Evolutionary conservation across 2,888 invertebrate species (phyloP), one percentile per base, ranked within the genome.

Genomic region (Hofmannophila pseudospretella): DNA sequence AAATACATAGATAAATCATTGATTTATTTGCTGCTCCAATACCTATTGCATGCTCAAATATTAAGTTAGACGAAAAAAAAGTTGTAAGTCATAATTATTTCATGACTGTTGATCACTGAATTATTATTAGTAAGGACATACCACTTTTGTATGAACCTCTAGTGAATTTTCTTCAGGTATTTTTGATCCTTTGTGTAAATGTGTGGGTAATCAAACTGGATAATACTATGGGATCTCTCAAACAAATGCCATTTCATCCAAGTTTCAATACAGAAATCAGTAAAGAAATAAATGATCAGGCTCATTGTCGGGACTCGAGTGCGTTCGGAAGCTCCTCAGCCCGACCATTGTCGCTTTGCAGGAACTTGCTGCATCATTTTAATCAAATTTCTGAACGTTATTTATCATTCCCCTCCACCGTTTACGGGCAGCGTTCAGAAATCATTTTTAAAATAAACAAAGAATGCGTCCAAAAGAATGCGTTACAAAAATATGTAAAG

Each of bases 401-500:
- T 74, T 73, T 63, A 73, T 72, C 70, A 67, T 66, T 52, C 56
- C 62, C 47, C 45, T 38, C 34, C 20, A 25, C 28, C 23, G 23
- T 23, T 33, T 36, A 19, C 35, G 8, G 28, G 14, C 23, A 23
- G 23, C 28, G 56, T 52, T 51, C 46, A 60, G 44, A 54, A 60
- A 62, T 51, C 54, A 57, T 64, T 67, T 63, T 61, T 57, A 55
- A 65, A 66, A 68, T 63, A 73, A 73, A 76, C 67, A 67, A 74
- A 71, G 72, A 76, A 74, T 75, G 65, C 54, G 42, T 54, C 57
- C 54, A 33, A 50, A 75, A 73, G 79, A 80, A 81, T 79, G 77
- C 69, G 69, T 63, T 73, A 77, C 63, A 65, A 79, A 80, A 80
- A 80, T 78, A 80, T 77, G 70, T 77, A 69, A 72, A 76, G 71